Base-by-base conservation (phyloP, 1,140 invertebrate species). In the Zeugodacus cucurbitae region DNA sequence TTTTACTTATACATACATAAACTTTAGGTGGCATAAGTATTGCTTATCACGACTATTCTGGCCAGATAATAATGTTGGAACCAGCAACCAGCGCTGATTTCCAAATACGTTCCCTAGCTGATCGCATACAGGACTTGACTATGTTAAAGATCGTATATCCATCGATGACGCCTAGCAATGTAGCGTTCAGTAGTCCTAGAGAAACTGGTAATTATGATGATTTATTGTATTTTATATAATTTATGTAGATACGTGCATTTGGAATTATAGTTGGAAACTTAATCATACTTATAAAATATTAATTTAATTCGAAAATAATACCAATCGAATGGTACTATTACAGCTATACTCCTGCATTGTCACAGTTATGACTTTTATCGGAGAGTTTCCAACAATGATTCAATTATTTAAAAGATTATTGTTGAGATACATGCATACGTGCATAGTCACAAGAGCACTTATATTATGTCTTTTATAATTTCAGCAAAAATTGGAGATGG, bases 21-120 rank as follows among this genome's bases (percentile, higher is more conserved):
- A 37, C 88, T 67, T 37, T 64, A 93, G 93, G 98, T 26, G 98
- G 98, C 1, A 97, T 99, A 88, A 99, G 98, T 6, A 99, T 99
- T 91, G 98, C 98, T 4, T 99, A 98, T 97, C 96, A 97, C 54
- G 91, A 91, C 78, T 89, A 92, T 64, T 70, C 88, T 67, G 89
- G 90, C 58, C n/a, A n/a, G n/a, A 97, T 98, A 1, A 97, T 97
- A 91, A 98, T 97, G 95, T 94, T 98, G 0, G 97, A 98, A 93
- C 98, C 98, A 4, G 99, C 98, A 94, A 98, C 97, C 0, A 96
- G 96, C 14, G 97, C 97, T 91, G 98, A 99, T 93, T 98, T 99
- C 92, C 95, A 96, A 37, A 98, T 99, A 89, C 95, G 98, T 64
- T 96, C 96, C 58, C 94, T 99, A 48, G 97, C 98, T 3, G 98